phyloP scores from a whole-genome alignment of 2,888 invertebrate species.

The Drosophila mercatorum region DNA sequence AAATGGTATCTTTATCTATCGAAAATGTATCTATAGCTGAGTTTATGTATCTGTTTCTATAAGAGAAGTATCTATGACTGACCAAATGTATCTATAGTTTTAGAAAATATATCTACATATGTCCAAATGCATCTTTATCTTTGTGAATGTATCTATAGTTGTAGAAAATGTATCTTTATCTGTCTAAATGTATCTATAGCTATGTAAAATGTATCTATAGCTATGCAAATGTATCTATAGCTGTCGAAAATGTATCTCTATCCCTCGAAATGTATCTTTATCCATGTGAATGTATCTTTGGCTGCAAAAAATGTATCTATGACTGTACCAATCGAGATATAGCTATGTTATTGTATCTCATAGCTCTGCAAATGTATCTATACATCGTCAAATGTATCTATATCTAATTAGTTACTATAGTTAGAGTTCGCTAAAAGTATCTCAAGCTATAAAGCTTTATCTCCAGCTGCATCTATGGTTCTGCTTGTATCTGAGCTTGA shows the following conservation, averaged over 20 bases:
- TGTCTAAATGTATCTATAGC: not conserved
- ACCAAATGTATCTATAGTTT: not conserved
- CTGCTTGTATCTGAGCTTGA: conserved; percentile 8
- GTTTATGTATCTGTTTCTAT: no score
- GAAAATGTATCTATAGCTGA: no score
- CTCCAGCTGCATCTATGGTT: not conserved
- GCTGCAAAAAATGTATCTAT: not conserved
- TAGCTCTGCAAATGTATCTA: not conserved
- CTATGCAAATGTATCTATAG: not conserved
- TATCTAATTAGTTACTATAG: not conserved
- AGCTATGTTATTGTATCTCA: not conserved
- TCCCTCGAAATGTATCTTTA: not conserved
- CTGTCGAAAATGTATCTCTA: not conserved
- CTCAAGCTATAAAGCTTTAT: not conserved
- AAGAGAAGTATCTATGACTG: no score
- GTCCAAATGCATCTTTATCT: no score
- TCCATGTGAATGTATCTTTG: not conserved
- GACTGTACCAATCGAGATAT: not conserved
- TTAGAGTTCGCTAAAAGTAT: not conserved
- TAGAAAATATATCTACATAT: not conserved
- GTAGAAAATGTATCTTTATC: not conserved
- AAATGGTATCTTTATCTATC: no score
- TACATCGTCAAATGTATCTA: not conserved
- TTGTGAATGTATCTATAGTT: no score
- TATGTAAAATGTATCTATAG: not conserved